Percentiles rank a stretch among this genome's conserved stretches.
These are phyloP conservation scores for Eilema depressum DNA, from an alignment of 2,888 invertebrate genomes.

Conservation along the genomic window DNA sequence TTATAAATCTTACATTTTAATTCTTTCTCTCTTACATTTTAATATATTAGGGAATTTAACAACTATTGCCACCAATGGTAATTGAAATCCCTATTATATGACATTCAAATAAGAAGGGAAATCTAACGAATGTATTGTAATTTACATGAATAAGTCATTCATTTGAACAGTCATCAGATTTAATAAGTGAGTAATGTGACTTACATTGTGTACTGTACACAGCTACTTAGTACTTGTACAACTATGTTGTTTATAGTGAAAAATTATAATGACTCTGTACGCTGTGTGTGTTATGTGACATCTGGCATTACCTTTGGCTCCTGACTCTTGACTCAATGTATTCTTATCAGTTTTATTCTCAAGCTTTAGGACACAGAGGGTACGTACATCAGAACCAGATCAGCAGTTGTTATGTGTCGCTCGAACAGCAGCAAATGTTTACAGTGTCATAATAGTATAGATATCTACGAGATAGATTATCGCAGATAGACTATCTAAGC, in stretches of 20 bases:
- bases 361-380: background rate
- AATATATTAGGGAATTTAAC: too few relatives aligned
- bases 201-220: background rate
- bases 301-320: too few relatives aligned
- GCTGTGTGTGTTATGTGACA: background rate
- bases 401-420: too few relatives aligned
- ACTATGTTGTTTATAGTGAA: background rate
- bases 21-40: slow-evolving; percentile 37
- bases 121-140: slow-evolving; percentile 23
- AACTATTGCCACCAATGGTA: slow-evolving; percentile 35
- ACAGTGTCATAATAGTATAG: too few relatives aligned
- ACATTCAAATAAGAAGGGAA: slow-evolving; percentile 41
- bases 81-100: slow-evolving; percentile 38
- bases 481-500: background rate
- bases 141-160: slow-evolving; percentile 33
- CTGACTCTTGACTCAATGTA: background rate
- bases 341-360: background rate
- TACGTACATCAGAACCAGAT: background rate
- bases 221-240: background rate
- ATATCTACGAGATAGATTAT: too few relatives aligned
- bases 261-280: background rate
- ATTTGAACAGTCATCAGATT: slow-evolving; percentile 20
- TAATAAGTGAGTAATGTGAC: slow-evolving; percentile 24
- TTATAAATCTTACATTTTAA: slow-evolving; percentile 34
- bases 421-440: too few relatives aligned